These are phyloP conservation scores for Rallus crepitans DNA, from an alignment of 2,797 vertebrate species.

Conservation along the genomic window DNA sequence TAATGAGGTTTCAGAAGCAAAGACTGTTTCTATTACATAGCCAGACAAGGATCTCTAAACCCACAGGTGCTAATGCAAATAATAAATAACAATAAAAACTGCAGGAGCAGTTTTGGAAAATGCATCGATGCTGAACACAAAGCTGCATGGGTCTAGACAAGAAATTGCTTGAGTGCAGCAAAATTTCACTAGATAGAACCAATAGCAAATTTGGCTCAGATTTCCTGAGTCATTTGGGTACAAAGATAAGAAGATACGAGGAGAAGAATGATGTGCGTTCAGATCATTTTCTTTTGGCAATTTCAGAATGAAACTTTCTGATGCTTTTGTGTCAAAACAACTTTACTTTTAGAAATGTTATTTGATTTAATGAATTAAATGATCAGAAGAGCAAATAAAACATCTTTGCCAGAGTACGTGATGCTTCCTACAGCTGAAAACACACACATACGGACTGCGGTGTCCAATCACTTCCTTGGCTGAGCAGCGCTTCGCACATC, in stretches of 20 bases:
- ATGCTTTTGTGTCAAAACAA: neutral
- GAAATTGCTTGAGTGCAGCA: neutral
- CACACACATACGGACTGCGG: accelerated
- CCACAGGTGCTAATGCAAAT: neutral
- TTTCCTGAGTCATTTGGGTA: neutral
- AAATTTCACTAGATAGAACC: neutral
- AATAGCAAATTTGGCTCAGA: neutral
- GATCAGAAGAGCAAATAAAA: neutral
- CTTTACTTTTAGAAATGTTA: neutral
- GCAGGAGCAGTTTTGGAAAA: neutral
- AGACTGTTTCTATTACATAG: neutral
- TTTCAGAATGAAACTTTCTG: neutral
- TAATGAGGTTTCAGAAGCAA: neutral
- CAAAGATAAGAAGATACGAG: neutral
- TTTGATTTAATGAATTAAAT: neutral
- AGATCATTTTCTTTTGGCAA: neutral
- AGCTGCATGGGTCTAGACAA: neutral
- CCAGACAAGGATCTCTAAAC: neutral
- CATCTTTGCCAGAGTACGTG: neutral
- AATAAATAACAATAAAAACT: neutral
- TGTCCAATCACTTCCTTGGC: neutral
- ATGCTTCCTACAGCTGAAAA: neutral
- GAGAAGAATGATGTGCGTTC: neutral
- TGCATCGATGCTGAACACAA: neutral
- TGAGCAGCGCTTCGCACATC: neutral